A percentile compares a stretch with the other conserved stretches of the same genome.
Evolutionary conservation across 2,797 vertebrate species (phyloP).

Genomic region (Chelidonichthys spinosus): DNA sequence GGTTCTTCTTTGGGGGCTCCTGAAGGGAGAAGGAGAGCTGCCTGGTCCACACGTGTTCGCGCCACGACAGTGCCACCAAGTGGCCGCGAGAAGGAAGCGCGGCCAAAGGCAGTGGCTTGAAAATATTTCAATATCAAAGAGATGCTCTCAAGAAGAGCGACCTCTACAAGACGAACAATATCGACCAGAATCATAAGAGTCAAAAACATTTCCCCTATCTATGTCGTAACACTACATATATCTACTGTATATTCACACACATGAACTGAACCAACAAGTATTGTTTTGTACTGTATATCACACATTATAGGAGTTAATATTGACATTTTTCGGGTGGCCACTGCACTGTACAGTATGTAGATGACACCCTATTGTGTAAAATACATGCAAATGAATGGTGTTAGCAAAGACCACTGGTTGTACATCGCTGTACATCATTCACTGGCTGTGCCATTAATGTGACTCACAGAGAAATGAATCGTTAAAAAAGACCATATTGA

Average conservation of each 20-base stretch:
- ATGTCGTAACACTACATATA: conserved; percentile 54
- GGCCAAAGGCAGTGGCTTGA: conserved; percentile 60
- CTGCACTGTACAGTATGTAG: conserved; percentile 76
- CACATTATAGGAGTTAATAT: conserved; percentile 70
- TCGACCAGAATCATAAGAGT: conserved; percentile 53
- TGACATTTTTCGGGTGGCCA: conserved; percentile 55
- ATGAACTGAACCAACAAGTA: conserved; percentile 65
- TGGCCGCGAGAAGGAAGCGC: conserved; percentile 64
- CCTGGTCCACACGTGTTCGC: conserved; percentile 22
- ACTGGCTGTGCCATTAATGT: conserved; percentile 75
- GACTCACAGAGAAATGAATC: conserved; percentile 56
- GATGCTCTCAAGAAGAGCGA: conserved; percentile 35
- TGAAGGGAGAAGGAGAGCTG: conserved; percentile 16
- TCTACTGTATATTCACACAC: conserved; percentile 73
- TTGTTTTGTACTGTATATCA: conserved; percentile 79
- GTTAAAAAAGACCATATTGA: conserved; percentile 32
- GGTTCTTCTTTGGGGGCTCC: conserved; percentile 49
- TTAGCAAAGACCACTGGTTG: conserved; percentile 60
- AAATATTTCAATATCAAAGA: conserved; percentile 46
- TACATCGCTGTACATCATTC: conserved; percentile 57
- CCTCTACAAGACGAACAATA: conserved; percentile 45
- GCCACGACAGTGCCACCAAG: conserved; percentile 67
- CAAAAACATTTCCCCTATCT: conserved; percentile 50
- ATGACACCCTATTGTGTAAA: conserved; percentile 71
- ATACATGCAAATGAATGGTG: conserved; percentile 67